Conservation (phyloP, 2,797 vertebrate genomes). For the Cynopterus sphinx region DNA sequence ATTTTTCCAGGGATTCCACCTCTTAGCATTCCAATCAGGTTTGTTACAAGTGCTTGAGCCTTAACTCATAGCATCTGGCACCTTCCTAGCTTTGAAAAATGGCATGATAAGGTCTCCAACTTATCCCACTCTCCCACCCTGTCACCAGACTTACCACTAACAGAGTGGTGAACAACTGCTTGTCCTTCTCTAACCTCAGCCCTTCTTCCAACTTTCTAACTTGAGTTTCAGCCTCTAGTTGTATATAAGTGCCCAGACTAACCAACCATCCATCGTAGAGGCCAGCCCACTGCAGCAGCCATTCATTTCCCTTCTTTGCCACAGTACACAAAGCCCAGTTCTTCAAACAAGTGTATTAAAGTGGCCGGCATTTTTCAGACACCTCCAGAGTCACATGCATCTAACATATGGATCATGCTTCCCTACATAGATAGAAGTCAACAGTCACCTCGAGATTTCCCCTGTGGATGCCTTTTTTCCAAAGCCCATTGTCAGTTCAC, state of each 20-base stretch:
- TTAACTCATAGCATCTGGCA: not conserved
- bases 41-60: not conserved
- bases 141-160: not conserved
- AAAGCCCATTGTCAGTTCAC: not conserved
- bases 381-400: not conserved
- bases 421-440: not conserved
- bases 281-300: not conserved
- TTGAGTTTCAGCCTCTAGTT: not conserved
- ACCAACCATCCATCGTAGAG: not conserved
- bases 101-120: not conserved
- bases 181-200: not conserved
- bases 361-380: not conserved
- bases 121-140: not conserved
- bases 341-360: not conserved
- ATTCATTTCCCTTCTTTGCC: not conserved
- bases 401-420: not conserved
- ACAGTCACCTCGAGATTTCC: not conserved
- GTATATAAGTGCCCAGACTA: not conserved
- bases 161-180: not conserved
- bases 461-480: not conserved
- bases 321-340: not conserved
- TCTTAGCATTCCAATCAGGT: not conserved
- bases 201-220: not conserved
- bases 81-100: not conserved
- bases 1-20: not conserved